Conservation (phyloP, 2,797 vertebrate genomes). For the Otolemur crassicaudatus region DNA sequence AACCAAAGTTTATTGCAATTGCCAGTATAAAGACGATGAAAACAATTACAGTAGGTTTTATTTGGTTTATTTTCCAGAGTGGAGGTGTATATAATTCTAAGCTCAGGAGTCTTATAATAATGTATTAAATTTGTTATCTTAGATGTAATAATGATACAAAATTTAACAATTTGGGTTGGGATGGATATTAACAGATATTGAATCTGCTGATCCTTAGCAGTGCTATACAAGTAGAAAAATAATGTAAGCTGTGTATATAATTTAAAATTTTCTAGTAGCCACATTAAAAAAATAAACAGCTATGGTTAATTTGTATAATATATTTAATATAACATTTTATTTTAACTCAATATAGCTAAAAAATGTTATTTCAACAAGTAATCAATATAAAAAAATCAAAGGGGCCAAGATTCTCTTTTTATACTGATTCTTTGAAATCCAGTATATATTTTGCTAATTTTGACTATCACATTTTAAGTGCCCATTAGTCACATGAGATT, state of each 20-base stretch:
- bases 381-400: constrained; percentile 5
- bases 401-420: constrained; percentile 15
- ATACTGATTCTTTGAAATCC: neutral
- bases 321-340: neutral
- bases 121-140: constrained; percentile 34
- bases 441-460: neutral
- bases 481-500: neutral
- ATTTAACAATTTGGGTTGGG: neutral
- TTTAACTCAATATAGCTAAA: neutral
- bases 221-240: neutral
- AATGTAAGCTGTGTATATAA: constrained; percentile 15
- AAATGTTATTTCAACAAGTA: constrained; percentile 46
- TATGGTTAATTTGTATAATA: constrained; percentile 20
- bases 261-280: neutral
- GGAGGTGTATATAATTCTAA: constrained; percentile 47
- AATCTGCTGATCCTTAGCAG: constrained; percentile 31
- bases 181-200: neutral
- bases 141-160: constrained; percentile 6
- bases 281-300: constrained; percentile 3
- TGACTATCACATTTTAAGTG: neutral
- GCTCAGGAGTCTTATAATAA: constrained; percentile 53
- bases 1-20: neutral
- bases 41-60: neutral
- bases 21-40: neutral
- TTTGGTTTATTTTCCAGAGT: constrained; percentile 20